Conservation (phyloP, 2,113 vertebrate genomes). For the Vulpes lagopus region DNA sequence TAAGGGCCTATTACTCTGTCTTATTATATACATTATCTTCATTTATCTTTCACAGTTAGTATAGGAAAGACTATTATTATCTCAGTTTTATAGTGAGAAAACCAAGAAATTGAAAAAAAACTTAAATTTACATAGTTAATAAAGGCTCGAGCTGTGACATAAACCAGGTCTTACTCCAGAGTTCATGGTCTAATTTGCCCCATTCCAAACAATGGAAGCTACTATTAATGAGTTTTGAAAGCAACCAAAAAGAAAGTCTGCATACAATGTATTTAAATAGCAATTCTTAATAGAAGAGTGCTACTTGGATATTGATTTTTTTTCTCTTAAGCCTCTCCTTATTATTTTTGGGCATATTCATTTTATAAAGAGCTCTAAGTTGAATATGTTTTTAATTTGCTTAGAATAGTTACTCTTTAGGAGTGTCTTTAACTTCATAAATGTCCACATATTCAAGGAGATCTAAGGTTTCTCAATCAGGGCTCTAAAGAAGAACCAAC, state of each 20-base stretch:
- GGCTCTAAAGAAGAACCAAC: background rate
- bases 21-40: background rate
- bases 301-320: background rate
- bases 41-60: background rate
- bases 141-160: background rate
- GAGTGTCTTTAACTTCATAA: background rate
- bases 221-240: constrained; percentile 33
- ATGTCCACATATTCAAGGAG: background rate
- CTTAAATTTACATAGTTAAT: background rate
- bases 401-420: background rate
- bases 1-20: constrained; percentile 10
- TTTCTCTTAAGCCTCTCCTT: constrained; percentile 13
- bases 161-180: background rate
- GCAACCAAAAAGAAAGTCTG: constrained; percentile 26
- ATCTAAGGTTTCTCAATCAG: background rate
- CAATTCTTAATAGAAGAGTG: background rate
- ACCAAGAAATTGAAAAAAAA: background rate
- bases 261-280: background rate
- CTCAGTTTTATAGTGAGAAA: constrained; percentile 33
- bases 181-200: background rate
- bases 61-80: background rate
- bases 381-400: background rate
- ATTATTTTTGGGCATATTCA: background rate
- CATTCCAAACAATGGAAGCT: background rate
- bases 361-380: background rate